Evolutionary conservation across 2,888 invertebrate genomes (phyloP).

Genomic region (Cephus nigrinus): DNA sequence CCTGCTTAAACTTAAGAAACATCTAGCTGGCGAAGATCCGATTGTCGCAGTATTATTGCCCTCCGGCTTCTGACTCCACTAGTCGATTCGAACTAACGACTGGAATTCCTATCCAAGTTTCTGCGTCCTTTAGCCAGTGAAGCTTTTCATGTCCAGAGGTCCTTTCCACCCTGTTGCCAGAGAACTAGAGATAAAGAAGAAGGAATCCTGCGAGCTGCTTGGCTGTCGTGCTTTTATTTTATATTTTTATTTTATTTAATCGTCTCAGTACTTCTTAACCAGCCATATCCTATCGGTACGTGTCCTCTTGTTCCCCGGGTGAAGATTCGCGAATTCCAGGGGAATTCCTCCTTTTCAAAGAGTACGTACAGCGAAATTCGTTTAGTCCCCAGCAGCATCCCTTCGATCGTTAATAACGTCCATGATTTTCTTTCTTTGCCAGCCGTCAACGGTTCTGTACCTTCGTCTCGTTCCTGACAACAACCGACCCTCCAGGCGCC

Average conservation of each 20-base stretch:
- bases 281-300: not conserved
- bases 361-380: not conserved
- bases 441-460: not conserved
- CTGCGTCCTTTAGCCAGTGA: not conserved
- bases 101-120: not conserved
- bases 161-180: not conserved
- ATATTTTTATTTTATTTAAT: not conserved
- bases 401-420: not conserved
- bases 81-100: not conserved
- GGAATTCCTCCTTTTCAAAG: not conserved
- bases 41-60: not conserved
- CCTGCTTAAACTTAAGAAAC: constrained; percentile 16
- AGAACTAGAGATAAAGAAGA: not conserved
- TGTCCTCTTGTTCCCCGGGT: not conserved
- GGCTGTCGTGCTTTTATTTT: not conserved
- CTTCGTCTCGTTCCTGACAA: not conserved
- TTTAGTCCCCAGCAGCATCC: not conserved
- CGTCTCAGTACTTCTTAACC: not conserved
- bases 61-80: not conserved
- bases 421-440: not conserved
- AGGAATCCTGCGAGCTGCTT: not conserved
- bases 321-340: not conserved
- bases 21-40: not conserved
- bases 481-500: not conserved
- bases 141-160: not conserved